phyloP scores from a whole-genome alignment of 2,113 vertebrate species.

The Stercorarius parasiticus region DNA sequence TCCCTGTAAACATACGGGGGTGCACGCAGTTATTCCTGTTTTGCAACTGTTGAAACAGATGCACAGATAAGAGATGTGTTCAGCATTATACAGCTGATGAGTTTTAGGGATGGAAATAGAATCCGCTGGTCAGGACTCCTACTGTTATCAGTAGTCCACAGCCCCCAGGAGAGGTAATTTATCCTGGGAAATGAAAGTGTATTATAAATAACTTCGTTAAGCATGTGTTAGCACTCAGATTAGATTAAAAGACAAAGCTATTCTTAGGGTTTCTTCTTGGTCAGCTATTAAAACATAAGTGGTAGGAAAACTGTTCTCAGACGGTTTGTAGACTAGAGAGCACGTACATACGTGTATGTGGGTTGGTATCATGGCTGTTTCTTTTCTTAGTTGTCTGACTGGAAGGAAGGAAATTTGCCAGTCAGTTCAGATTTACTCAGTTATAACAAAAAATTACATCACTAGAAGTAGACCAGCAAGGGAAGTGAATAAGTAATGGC shows the following conservation, averaged over 20 bases:
- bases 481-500: not conserved
- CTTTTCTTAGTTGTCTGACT: not conserved
- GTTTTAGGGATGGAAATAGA: not conserved
- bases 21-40: not conserved
- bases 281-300: not conserved
- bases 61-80: not conserved
- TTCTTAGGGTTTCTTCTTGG: not conserved
- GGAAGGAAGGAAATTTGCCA: not conserved
- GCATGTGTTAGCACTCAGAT: not conserved
- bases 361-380: not conserved
- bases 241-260: not conserved
- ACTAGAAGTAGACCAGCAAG: not conserved
- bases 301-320: not conserved
- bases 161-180: not conserved
- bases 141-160: not conserved
- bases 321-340: not conserved
- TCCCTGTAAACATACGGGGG: not conserved
- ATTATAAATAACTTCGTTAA: not conserved
- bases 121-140: not conserved
- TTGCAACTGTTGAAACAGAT: not conserved
- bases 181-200: not conserved
- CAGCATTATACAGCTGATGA: not conserved
- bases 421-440: not conserved
- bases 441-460: not conserved
- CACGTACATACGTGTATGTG: rapidly evolving